Percentiles rank a stretch among this genome's conserved stretches.
Evolutionary conservation across 2,888 invertebrate species (phyloP).

Genomic region (Lingula anatina): DNA sequence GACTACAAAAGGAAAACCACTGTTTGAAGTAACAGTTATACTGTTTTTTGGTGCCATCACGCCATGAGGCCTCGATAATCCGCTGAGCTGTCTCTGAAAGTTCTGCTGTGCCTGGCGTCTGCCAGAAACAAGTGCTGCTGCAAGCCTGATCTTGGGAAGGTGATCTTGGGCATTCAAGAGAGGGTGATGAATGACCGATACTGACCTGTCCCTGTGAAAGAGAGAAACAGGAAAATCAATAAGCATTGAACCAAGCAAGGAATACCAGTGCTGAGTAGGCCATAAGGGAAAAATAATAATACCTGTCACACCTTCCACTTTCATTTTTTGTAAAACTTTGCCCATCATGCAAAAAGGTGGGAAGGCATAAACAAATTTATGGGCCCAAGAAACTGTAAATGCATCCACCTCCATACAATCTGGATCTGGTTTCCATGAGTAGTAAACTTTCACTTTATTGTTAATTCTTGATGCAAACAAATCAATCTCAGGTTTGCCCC

Average conservation of each 20-base stretch:
- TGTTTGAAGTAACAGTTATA: not conserved
- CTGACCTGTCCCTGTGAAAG: too few relatives aligned
- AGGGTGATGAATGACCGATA: too few relatives aligned
- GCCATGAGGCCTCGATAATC: not conserved
- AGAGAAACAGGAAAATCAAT: not conserved
- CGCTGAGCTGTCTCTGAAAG: not conserved
- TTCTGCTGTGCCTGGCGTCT: too few relatives aligned
- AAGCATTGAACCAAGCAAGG: conserved; percentile 3
- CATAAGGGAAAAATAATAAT: conserved; percentile 7
- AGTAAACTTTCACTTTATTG: not conserved
- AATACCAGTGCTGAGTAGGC: conserved; percentile 10
- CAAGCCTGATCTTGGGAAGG: too few relatives aligned
- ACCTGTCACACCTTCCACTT: conserved; percentile 3
- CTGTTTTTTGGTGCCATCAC: not conserved
- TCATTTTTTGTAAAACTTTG: conserved; percentile 6
- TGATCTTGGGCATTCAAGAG: too few relatives aligned
- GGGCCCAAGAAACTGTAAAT: conserved; percentile 5
- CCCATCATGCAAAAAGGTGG: conserved; percentile 7
- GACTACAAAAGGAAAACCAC: not conserved
- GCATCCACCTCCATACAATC: conserved; percentile 7
- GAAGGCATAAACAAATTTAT: conserved; percentile 9
- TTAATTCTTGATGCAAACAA: conserved; percentile 7
- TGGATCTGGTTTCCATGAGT: conserved; percentile 4
- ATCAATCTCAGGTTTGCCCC: conserved; percentile 1
- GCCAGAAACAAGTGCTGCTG: too few relatives aligned